Base-by-base conservation (phyloP, 2,797 vertebrate species). In the Coregonus suidteri region DNA sequence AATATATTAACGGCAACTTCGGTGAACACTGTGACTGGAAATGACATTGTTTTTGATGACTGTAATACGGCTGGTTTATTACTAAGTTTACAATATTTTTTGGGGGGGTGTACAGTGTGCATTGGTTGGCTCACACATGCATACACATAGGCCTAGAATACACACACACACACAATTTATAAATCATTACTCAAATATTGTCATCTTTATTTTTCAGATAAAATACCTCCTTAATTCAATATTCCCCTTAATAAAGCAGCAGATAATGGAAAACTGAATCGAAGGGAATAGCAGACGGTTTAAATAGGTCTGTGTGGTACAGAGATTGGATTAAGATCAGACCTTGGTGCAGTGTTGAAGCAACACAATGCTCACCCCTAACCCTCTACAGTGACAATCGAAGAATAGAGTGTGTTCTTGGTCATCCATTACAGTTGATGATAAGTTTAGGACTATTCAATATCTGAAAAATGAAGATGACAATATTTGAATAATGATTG, bases 401-500 rank as follows among this genome's bases (percentile, higher is more conserved):
- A 18, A 59, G 56, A 59, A 59, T 20, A n/a, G 18, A 59, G 18
- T 6, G n/a, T 18, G 56, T 59, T 59, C 56, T 59, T 18, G 56
- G 56, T 59, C 56, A 59, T 20, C 56, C 56, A 59, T 59, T 59
- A 59, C 6, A 2, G 18, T 47, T 59, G 56, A 59, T 59, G 56
- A 59, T 59, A 18, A 5, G 4, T 54, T 54, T 4, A 15, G 53
- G 16, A 59, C 56, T 6, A n/a, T 59, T 59, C 6, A 18, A 59
- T 59, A 18, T 6, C 18, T 6, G 18, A 59, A 83, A 91, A 90
- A 90, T 86, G 80, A 71, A 88, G 84, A 81, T 86, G 75, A 70
- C 75, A 82, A 77, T 82, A 83, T 80, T 85, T 85, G 87, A 88
- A 86, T 88, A 86, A 81, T 82, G 0, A 80, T 85, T 85, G 83